Conservation (phyloP, 2,888 invertebrate genomes). For the Plebejus melissa region DNA sequence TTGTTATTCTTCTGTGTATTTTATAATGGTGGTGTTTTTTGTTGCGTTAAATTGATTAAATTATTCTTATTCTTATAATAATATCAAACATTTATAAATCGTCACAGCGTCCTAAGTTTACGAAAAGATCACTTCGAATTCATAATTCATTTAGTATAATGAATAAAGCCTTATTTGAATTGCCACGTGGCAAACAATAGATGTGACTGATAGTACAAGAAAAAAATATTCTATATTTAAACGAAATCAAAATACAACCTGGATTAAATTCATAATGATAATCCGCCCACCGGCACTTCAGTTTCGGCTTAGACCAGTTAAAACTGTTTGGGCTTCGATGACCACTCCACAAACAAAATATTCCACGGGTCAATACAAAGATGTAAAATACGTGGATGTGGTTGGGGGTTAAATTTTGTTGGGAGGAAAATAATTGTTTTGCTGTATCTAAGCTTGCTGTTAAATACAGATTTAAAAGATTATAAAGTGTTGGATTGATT, state of each 20-base stretch:
- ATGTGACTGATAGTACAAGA: background rate
- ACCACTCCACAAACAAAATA: constrained; percentile 45
- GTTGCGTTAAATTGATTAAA: too few relatives aligned
- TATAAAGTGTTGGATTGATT: too few relatives aligned
- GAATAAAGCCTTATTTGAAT: too few relatives aligned
- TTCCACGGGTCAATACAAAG: constrained; percentile 44
- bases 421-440: constrained; percentile 29
- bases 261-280: constrained; percentile 5
- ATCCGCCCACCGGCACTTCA: constrained; percentile 39
- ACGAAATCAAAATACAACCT: background rate
- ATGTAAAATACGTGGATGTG: constrained; percentile 32
- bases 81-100: too few relatives aligned
- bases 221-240: background rate
- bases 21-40: too few relatives aligned
- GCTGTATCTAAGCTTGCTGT: background rate
- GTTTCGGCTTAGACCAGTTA: constrained; percentile 49
- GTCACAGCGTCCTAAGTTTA: too few relatives aligned
- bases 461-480: background rate
- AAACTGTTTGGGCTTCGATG: constrained; percentile 42
- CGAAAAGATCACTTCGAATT: too few relatives aligned
- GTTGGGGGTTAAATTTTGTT: background rate
- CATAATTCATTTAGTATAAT: too few relatives aligned
- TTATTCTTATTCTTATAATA: too few relatives aligned
- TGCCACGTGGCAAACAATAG: background rate
- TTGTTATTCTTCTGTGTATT: too few relatives aligned